Base-by-base conservation (phyloP, 1,140 invertebrate species). In the Nephotettix cincticeps region DNA sequence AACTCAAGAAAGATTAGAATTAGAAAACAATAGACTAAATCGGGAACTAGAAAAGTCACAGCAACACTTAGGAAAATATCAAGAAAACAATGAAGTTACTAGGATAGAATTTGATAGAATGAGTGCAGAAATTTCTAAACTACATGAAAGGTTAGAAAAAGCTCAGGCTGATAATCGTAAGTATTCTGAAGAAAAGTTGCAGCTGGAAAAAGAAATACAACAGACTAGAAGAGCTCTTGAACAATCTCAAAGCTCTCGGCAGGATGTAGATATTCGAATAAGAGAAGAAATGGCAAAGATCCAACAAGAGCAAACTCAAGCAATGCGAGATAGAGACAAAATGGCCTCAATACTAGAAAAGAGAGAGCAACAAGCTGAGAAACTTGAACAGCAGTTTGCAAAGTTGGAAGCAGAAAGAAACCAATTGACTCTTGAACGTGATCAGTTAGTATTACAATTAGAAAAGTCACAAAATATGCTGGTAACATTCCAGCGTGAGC, bases 401-500 rank as follows among this genome's bases (percentile, higher is more conserved):
- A 94, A 94, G 79, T 83, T 94, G 71, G 93, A 95, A 78, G 85
- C 86, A 0, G 93, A 96, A 72, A 87, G 91, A 71, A 94, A 93
- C 77, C 92, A 95, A 79, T 77, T 96, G 75, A 90, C 91, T 36
- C 87, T 91, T 43, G 93, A 96, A 80, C 82, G 93, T 64, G 93
- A 96, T 79, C 93, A 96, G 79, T 80, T 96, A 68, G 93, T 96
- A 0, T 88, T 91, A 63, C 94, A 96, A 79, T 78, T 96, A 76
- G 93, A 96, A 80, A 96, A 96, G 80, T 94, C 92, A 4, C 93
- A 96, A 79, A 93, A 95, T 76, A 95, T 96, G 87, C 80, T 96
- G 45, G 90, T 95, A 81, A 94, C 94, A 80, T 95, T 96, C 89
- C 94, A 95, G 80, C 90, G 94, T 77, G 93, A 96, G 77, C 78